Percentiles rank a stretch among this genome's conserved stretches.
Evolutionary conservation across 2,888 invertebrate genomes (phyloP).

Genomic region (Tenthredo notha): DNA sequence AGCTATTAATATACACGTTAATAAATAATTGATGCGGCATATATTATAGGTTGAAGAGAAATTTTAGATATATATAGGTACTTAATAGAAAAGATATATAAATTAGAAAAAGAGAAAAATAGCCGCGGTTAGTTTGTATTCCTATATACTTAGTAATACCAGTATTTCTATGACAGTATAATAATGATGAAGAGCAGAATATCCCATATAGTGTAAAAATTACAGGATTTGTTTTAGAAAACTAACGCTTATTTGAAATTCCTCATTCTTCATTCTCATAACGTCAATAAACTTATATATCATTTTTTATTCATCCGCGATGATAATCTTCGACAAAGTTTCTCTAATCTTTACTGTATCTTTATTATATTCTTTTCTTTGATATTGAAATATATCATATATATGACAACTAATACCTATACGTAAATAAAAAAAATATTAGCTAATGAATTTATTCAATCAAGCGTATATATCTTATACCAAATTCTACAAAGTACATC

Average conservation of each 20-base stretch:
- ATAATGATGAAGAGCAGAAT: background rate
- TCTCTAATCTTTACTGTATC: no score
- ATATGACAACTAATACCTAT: no score
- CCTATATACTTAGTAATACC: background rate
- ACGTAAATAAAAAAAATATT: background rate
- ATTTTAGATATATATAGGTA: no score
- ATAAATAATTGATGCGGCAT: background rate
- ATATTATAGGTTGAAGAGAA: background rate
- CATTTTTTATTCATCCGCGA: background rate
- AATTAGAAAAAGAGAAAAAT: no score
- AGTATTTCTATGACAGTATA: slow-evolving; percentile 27
- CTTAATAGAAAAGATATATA: no score
- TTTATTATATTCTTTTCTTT: no score
- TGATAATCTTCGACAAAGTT: background rate
- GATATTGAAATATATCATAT: no score
- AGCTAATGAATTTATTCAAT: background rate
- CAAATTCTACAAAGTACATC: background rate
- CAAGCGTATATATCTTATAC: background rate
- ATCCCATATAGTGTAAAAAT: background rate
- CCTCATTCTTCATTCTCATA: background rate
- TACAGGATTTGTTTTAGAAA: background rate
- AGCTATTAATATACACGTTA: background rate
- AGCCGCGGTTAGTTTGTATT: background rate
- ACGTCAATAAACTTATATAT: background rate
- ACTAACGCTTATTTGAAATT: background rate